Conservation (phyloP, 2,113 vertebrate genomes). For the Potamarius usumacintae region DNA sequence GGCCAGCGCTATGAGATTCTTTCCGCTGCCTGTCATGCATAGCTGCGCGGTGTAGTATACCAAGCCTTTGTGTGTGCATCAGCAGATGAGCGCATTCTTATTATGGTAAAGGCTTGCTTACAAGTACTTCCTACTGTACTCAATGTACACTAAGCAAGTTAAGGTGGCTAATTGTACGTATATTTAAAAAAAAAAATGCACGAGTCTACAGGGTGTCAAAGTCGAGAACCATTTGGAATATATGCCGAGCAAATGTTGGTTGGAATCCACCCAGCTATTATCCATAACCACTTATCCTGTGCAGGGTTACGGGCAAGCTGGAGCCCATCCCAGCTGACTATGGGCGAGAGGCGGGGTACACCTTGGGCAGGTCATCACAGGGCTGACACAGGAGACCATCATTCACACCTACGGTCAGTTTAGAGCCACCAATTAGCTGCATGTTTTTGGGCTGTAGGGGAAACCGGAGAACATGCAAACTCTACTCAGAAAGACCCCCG, state of each 20-base stretch:
- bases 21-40: conserved; percentile 60
- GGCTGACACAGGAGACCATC: no score
- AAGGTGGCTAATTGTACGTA: not conserved
- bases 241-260: not conserved
- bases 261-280: no score
- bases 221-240: not conserved
- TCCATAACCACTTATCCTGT: no score
- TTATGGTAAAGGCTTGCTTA: not conserved
- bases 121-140: not conserved
- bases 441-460: no score
- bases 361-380: no score
- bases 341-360: no score
- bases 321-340: no score
- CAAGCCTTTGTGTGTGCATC: conserved; percentile 5
- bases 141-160: not conserved
- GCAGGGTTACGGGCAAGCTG: no score
- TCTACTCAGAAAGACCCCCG: no score
- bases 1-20: conserved; percentile 53
- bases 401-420: no score
- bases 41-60: conserved; percentile 37
- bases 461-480: no score
- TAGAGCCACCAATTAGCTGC: no score
- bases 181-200: not conserved
- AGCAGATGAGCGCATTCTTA: not conserved
- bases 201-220: not conserved